These are phyloP conservation scores for Callipepla californica DNA, from an alignment of 2,113 vertebrate genomes.

Conservation along the genomic window DNA sequence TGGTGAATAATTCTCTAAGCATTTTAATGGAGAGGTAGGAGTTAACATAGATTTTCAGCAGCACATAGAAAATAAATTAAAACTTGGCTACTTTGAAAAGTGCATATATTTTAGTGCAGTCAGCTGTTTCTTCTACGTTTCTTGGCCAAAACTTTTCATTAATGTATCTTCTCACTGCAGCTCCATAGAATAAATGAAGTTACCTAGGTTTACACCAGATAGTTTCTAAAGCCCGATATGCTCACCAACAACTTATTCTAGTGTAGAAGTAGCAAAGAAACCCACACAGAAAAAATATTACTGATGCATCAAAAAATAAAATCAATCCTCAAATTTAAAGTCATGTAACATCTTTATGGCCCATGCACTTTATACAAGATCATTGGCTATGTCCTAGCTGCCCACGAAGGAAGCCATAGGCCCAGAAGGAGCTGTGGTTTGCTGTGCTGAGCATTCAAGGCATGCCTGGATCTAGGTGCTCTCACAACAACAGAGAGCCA, in stretches of 20 bases:
- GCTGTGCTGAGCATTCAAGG: background rate
- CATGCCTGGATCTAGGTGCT: fast-evolving
- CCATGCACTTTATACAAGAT: background rate
- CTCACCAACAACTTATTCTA: background rate
- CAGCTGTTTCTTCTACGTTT: background rate
- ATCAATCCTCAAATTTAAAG: background rate
- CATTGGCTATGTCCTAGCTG: fast-evolving
- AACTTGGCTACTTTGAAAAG: background rate
- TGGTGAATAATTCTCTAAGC: background rate
- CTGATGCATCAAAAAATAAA: background rate
- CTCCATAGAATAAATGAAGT: background rate
- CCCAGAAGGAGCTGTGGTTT: background rate
- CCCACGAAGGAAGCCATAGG: background rate
- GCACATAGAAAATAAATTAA: background rate
- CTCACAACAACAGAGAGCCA: fast-evolving
- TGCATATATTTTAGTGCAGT: background rate
- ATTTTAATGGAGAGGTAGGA: background rate
- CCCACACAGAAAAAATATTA: background rate
- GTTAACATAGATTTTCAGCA: background rate
- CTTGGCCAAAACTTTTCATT: background rate
- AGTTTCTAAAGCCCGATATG: background rate
- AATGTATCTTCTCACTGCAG: background rate
- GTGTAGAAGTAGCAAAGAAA: background rate
- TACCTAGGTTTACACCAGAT: background rate
- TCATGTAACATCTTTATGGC: background rate